These are phyloP conservation scores for Gorsachius goisagi DNA, from an alignment of 2,113 vertebrate genomes.

Conservation along the genomic window DNA sequence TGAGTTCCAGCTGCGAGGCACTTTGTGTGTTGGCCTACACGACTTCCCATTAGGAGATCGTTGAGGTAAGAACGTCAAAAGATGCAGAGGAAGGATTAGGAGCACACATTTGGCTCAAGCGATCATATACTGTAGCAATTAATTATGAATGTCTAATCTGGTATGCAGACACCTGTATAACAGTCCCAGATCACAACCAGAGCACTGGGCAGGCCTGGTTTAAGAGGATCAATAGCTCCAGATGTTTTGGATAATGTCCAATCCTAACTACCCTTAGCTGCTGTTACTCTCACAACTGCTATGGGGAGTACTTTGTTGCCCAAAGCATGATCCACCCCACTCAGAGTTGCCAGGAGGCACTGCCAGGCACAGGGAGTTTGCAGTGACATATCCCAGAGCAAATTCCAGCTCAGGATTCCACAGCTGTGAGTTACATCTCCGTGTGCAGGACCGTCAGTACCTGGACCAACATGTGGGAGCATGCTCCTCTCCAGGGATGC, in stretches of 20 bases:
- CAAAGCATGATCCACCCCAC: accelerated
- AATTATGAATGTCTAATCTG: neutral
- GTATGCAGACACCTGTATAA: neutral
- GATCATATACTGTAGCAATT: neutral
- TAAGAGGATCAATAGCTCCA: neutral
- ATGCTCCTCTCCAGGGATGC: neutral
- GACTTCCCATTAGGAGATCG: neutral
- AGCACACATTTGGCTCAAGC: neutral
- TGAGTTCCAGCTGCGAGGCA: neutral
- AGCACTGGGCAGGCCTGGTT: neutral
- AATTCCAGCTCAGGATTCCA: neutral
- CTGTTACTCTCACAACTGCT: neutral
- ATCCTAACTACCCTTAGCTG: neutral
- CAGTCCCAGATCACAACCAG: neutral
- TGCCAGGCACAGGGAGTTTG: neutral
- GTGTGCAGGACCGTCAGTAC: neutral
- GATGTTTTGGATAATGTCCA: neutral
- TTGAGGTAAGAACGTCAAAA: neutral
- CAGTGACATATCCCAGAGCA: neutral
- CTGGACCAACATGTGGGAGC: neutral
- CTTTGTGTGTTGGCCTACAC: neutral
- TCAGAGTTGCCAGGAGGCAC: neutral
- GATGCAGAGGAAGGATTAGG: neutral
- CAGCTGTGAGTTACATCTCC: neutral
- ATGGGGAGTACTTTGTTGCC: neutral